These are phyloP conservation scores for Glaucidium brasilianum DNA, from an alignment of 2,113 vertebrate species.

Conservation along the genomic window DNA sequence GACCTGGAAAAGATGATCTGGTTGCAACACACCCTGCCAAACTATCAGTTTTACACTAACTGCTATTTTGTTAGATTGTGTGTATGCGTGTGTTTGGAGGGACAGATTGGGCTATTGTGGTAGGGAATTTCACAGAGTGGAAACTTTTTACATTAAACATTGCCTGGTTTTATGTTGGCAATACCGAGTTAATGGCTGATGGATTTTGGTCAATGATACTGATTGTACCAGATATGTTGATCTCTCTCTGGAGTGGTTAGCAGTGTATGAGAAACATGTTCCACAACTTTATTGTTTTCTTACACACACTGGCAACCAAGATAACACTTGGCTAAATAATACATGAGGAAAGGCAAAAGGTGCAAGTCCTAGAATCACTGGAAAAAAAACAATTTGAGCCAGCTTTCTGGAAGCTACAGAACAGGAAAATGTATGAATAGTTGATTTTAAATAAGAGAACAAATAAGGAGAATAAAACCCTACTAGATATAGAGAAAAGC, in stretches of 20 bases:
- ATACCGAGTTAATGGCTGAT: not conserved
- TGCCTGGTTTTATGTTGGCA: not conserved
- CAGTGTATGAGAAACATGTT: not conserved
- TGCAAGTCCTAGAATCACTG: not conserved
- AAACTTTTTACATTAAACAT: not conserved
- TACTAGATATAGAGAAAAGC: not conserved
- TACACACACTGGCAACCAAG: not conserved
- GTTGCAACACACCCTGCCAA: not conserved
- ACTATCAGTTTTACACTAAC: not conserved
- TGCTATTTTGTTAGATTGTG: not conserved
- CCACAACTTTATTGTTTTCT: not conserved
- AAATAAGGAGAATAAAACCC: not conserved
- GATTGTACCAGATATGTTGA: not conserved
- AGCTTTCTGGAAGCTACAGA: not conserved
- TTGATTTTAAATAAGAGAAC: not conserved
- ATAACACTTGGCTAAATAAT: not conserved
- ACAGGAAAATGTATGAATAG: not conserved
- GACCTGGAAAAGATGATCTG: not conserved
- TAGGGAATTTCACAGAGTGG: fast-evolving
- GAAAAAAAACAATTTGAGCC: not conserved
- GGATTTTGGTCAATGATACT: not conserved
- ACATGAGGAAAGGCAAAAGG: not conserved
- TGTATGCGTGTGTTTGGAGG: not conserved
- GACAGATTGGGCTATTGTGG: not conserved
- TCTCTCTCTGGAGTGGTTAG: not conserved